phyloP scores from a whole-genome alignment of 2,888 invertebrate genomes.

The Pyrocoelia pectoralis region DNA sequence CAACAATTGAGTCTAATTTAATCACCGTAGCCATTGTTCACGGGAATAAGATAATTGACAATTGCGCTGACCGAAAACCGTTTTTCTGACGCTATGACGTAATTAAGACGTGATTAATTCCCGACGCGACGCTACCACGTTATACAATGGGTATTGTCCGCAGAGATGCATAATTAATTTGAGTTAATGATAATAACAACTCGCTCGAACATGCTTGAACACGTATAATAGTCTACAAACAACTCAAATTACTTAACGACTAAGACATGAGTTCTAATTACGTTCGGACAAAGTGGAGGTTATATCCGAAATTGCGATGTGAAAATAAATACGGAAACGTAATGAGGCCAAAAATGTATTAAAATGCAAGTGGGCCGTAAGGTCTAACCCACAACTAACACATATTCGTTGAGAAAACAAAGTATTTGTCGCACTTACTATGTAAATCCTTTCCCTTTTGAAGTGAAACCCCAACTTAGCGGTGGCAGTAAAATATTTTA shows the following conservation, averaged over 20 bases:
- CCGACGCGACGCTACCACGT: slow-evolving; percentile 42
- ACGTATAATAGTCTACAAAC: slow-evolving; percentile 11
- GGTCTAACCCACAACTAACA: slow-evolving; percentile 3
- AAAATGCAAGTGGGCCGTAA: neutral
- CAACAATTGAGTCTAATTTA: slow-evolving; percentile 22
- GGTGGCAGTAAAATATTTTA: slow-evolving; percentile 47
- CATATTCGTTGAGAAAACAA: slow-evolving; percentile 10
- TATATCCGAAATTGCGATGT: neutral
- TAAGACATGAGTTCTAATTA: neutral
- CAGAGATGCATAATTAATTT: slow-evolving; percentile 49
- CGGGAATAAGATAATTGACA: slow-evolving; percentile 35
- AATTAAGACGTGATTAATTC: slow-evolving; percentile 47
- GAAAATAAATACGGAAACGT: neutral
- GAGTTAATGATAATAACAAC: slow-evolving; percentile 36
- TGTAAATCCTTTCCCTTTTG: slow-evolving; percentile 45
- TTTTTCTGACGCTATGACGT: slow-evolving; percentile 27
- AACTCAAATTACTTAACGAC: neutral
- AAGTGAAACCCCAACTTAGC: slow-evolving; percentile 37
- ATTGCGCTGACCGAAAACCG: slow-evolving; percentile 23
- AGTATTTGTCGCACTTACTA: slow-evolving; percentile 27
- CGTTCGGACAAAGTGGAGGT: neutral
- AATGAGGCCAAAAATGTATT: neutral
- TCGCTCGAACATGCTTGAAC: slow-evolving; percentile 18
- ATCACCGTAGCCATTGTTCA: slow-evolving; percentile 30
- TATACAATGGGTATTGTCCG: slow-evolving; percentile 48